Evolutionary conservation across 2,888 invertebrate species (phyloP), one percentile per base, ranked within the genome.

Genomic region (Miltochrista miniata): DNA sequence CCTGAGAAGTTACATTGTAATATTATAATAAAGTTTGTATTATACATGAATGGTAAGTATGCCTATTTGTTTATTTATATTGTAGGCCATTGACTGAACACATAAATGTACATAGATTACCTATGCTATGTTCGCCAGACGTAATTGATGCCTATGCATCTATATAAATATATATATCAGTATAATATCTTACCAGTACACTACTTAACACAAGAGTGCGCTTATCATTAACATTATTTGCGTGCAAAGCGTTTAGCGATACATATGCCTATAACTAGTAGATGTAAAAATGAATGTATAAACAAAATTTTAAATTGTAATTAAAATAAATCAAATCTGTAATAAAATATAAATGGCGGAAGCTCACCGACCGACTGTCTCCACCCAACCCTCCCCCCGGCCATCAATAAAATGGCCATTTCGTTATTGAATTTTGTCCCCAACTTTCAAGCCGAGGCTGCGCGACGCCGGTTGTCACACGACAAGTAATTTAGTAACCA

Each of bases 371-470:
- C 72, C 72, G 74, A 81, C 76, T 76, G 86, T 87, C 90, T 87
- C 88, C 89, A 84, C 88, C 90, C 90, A 89, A 79, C 85, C 87
- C 87, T 84, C 87, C 90, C 65, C 87, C 90, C 87, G 76, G 85
- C 86, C 90, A 90, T 92, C 91, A 90, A 92, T 92, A 92, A 92
- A 92, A 92, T 92, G 92, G 91, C 92, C 90, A 92, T 90, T 88
- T 90, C 90, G 85, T 85, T 91, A 90, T 90, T 89, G 91, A 89
- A 90, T 90, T 91, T 90, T 89, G 85, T 88, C 79, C 79, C 77
- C 76, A 88, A 89, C 83, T 85, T 85, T 82, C 76, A 77, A 70
- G 76, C 72, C 72, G 85, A 85, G 81, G 90, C 84, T 89, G 87
- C 88, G 88, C 87, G 87, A 82, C 81, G 90, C 88, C 90, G 90